A percentile compares a stretch with the other conserved stretches of the same genome.
Evolutionary conservation across 37 sponge, comb jelly and placozoan species (phyloP).

Genomic region (Aphrocallistes beatrix): DNA sequence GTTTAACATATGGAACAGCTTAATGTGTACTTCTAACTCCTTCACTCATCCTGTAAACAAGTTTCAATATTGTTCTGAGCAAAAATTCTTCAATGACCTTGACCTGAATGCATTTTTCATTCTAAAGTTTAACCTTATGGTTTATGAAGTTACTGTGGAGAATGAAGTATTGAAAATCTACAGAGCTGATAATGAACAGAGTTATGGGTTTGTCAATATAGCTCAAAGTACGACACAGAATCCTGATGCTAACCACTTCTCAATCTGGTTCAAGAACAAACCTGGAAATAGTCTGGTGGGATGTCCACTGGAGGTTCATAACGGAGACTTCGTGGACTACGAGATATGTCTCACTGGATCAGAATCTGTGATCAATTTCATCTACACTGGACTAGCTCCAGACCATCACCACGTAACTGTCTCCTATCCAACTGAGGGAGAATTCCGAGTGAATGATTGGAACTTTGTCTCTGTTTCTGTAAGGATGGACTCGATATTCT

Average conservation of each 20-base stretch:
- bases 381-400: background rate
- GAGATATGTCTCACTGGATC: background rate
- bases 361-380: background rate
- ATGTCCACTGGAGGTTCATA: background rate
- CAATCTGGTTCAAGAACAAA: background rate
- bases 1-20: background rate
- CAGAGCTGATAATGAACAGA: background rate
- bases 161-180: background rate
- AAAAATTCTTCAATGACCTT: background rate
- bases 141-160: background rate
- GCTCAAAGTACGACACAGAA: background rate
- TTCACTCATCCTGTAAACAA: background rate
- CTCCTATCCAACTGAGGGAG: background rate
- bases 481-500: background rate
- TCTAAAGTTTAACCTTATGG: background rate
- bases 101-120: background rate
- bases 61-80: background rate
- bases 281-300: background rate
- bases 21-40: background rate
- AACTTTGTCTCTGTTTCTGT: slow-evolving; percentile 1
- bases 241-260: background rate
- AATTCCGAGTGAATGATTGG: background rate
- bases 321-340: background rate
- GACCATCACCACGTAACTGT: background rate
- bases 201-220: background rate